These are phyloP conservation scores for Apeira syringaria DNA, from an alignment of 2,888 invertebrate species.

Conservation along the genomic window DNA sequence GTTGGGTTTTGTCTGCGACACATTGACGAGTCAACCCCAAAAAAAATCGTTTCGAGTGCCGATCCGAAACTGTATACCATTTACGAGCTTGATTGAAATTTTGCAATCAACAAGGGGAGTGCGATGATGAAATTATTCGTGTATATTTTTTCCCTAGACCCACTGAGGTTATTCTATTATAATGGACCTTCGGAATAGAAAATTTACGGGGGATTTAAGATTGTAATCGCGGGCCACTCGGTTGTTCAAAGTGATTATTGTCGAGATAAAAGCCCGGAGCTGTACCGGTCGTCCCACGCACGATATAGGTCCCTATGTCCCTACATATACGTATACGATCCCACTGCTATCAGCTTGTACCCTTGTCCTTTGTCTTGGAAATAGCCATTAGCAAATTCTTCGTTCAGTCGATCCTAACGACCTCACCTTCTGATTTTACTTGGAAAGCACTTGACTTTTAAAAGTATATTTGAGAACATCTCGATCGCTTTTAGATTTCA, in stretches of 20 bases:
- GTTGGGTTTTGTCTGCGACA: constrained; percentile 38
- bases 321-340: constrained; percentile 28
- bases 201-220: constrained; percentile 81
- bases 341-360: constrained; percentile 38
- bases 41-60: constrained; percentile 76
- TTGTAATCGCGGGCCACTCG: constrained; percentile 76
- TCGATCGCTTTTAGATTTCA: constrained; percentile 27
- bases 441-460: constrained; percentile 35
- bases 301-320: constrained; percentile 37
- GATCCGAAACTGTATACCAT: constrained; percentile 78
- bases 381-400: constrained; percentile 37
- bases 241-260: constrained; percentile 81
- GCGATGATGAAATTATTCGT: constrained; percentile 79
- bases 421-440: constrained; percentile 29
- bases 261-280: constrained; percentile 68
- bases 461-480: constrained; percentile 33
- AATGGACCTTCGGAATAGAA: constrained; percentile 71
- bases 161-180: constrained; percentile 70
- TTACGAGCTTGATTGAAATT: constrained; percentile 82
- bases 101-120: constrained; percentile 80
- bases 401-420: constrained; percentile 30
- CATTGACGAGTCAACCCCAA: constrained; percentile 59
- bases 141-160: constrained; percentile 74
- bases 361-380: constrained; percentile 37
- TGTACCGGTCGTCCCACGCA: constrained; percentile 69